Percentiles rank a stretch among this genome's conserved stretches.
Conservation (phyloP, 2,888 invertebrate genomes). For the Clusia tigrina region DNA sequence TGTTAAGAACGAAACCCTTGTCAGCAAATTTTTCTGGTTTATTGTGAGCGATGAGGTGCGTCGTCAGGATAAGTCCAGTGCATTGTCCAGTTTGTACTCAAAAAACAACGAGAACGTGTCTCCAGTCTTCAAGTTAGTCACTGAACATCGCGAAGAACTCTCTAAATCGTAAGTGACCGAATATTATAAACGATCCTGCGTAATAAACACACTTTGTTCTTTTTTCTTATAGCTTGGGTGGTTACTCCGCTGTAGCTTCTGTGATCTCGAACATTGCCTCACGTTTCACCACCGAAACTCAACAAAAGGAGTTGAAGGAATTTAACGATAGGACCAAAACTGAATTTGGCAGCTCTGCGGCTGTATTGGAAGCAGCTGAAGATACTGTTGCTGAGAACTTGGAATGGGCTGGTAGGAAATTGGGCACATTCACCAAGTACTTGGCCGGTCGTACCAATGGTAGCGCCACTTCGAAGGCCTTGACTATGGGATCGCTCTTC, state of each 20-base stretch:
- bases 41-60: constrained; percentile 63
- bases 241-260: constrained; percentile 51
- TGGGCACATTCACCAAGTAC: constrained; percentile 47
- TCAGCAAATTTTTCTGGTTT: constrained; percentile 67
- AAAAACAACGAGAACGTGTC: constrained; percentile 68
- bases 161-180: constrained; percentile 56
- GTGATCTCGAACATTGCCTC: constrained; percentile 57
- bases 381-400: constrained; percentile 54
- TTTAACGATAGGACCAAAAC: constrained; percentile 47
- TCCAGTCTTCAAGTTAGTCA: constrained; percentile 67
- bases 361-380: constrained; percentile 49
- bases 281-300: constrained; percentile 54
- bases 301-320: constrained; percentile 43
- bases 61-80: constrained; percentile 58
- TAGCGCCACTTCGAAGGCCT: too few species aligned
- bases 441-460: too few species aligned
- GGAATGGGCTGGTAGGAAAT: constrained; percentile 50
- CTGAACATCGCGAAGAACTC: constrained; percentile 40
- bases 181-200: too few species aligned
- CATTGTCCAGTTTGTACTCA: constrained; percentile 65
- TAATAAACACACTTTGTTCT: constrained; percentile 1
- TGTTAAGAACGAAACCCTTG: constrained; percentile 67
- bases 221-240: constrained; percentile 49
- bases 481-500: too few species aligned
- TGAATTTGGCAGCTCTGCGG: constrained; percentile 50